Conservation (phyloP, 92 coral and sea anemone genomes). For the Epizoanthus rinbou region DNA sequence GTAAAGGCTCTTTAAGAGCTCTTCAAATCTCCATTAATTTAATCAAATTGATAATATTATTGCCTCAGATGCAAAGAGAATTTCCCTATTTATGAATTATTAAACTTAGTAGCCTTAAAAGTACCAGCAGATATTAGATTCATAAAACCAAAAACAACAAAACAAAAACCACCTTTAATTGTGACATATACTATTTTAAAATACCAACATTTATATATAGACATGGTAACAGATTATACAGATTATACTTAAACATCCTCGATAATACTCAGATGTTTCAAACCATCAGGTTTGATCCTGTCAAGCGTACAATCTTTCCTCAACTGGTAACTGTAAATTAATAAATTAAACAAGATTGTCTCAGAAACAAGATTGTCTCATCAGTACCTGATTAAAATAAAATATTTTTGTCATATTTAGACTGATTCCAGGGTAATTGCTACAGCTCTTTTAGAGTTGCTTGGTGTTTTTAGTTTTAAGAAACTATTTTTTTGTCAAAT, state of each 20-base stretch:
- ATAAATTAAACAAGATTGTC: too few relatives aligned
- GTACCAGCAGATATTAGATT: not conserved
- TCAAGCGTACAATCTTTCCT: too few relatives aligned
- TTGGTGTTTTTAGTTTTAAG: not conserved
- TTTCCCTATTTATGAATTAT: slow-evolving; percentile 19
- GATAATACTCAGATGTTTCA: too few relatives aligned
- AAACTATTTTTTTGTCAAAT: not conserved
- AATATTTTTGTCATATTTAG: too few relatives aligned
- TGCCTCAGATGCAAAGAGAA: not conserved
- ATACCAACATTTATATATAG: not conserved
- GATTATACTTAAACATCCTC: too few relatives aligned
- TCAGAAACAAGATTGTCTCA: too few relatives aligned
- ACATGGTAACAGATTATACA: too few relatives aligned
- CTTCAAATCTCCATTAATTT: slow-evolving; percentile 7
- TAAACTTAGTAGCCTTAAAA: not conserved
- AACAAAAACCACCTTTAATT: not conserved
- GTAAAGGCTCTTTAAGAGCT: slow-evolving; percentile 10
- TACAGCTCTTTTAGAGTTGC: too few relatives aligned
- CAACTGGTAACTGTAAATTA: too few relatives aligned
- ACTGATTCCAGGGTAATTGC: too few relatives aligned
- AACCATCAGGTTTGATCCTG: too few relatives aligned
- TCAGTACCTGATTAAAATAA: too few relatives aligned
- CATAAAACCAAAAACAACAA: slow-evolving; percentile 10
- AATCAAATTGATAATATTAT: slow-evolving; percentile 10
- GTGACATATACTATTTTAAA: not conserved